Conservation (phyloP, 2,113 vertebrate genomes). For the Gasterosteus aculeatus region DNA sequence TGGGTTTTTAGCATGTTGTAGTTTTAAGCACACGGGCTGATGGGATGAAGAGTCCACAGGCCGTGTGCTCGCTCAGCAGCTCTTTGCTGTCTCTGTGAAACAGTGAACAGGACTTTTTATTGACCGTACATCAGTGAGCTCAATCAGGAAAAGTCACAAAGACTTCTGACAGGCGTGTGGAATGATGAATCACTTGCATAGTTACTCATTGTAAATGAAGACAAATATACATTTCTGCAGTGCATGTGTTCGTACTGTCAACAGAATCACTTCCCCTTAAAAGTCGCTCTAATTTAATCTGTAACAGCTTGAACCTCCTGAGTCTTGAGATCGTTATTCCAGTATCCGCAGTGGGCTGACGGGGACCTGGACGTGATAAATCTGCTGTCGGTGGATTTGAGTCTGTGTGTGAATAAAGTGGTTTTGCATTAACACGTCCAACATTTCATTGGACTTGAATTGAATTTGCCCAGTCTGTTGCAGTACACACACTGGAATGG, state of each 20-base stretch:
- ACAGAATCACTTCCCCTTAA: conserved; percentile 29
- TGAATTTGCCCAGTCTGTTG: background rate
- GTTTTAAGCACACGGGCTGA: background rate
- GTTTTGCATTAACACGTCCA: conserved; percentile 45
- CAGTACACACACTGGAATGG: background rate
- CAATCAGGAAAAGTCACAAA: conserved; percentile 66
- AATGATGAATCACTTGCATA: conserved; percentile 56
- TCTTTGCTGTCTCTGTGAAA: conserved; percentile 16
- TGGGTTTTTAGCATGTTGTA: background rate
- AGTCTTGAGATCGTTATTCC: conserved; percentile 13
- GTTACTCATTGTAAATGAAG: conserved; percentile 34
- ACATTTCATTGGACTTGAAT: background rate
- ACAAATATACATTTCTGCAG: conserved; percentile 63
- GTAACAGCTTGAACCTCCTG: conserved; percentile 32
- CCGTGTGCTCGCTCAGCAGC: background rate
- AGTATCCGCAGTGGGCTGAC: conserved; percentile 1
- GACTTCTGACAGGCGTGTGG: conserved; percentile 16
- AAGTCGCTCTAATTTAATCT: conserved; percentile 32
- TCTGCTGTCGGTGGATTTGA: conserved; percentile 38
- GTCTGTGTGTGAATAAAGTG: conserved; percentile 57
- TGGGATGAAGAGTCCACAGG: background rate
- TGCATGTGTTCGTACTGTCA: conserved; percentile 40
- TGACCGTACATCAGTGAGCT: conserved; percentile 28
- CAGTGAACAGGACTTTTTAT: conserved; percentile 47
- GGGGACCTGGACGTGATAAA: conserved; percentile 19